These are phyloP conservation scores for Barbus barbus DNA, from an alignment of 2,113 vertebrate species.

Conservation along the genomic window DNA sequence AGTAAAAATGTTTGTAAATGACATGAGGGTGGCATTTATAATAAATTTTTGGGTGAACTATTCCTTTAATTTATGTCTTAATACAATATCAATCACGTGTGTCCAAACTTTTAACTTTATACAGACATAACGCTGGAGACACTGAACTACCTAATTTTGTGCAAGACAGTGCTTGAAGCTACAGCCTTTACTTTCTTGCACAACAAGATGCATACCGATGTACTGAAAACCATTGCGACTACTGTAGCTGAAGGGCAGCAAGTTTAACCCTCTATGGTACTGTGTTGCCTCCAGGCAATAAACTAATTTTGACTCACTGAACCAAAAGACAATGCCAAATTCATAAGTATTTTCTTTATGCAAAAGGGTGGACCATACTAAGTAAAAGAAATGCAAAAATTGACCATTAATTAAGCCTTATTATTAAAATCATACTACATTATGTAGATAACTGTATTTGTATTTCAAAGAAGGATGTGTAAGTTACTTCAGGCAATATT, in stretches of 20 bases:
- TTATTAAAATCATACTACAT: background rate
- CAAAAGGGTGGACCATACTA: no score
- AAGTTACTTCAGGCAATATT: background rate
- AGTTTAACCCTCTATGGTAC: constrained; percentile 26
- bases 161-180: background rate
- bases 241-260: background rate
- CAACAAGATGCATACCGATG: background rate
- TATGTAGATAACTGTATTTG: background rate
- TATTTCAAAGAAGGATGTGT: background rate
- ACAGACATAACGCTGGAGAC: background rate
- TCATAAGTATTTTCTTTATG: no score
- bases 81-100: background rate
- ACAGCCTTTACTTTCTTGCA: background rate
- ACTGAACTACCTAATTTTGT: background rate
- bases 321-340: no score
- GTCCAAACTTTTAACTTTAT: background rate
- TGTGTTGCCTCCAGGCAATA: background rate
- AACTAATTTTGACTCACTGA: background rate
- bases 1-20: background rate
- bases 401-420: background rate
- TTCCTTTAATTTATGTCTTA: background rate
- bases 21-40: background rate
- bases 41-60: background rate
- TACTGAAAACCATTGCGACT: background rate
- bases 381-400: background rate